Evolutionary conservation across 1,140 invertebrate genomes (phyloP), one percentile per base, ranked within the genome.

Genomic region (Drosophila mojavensis): DNA sequence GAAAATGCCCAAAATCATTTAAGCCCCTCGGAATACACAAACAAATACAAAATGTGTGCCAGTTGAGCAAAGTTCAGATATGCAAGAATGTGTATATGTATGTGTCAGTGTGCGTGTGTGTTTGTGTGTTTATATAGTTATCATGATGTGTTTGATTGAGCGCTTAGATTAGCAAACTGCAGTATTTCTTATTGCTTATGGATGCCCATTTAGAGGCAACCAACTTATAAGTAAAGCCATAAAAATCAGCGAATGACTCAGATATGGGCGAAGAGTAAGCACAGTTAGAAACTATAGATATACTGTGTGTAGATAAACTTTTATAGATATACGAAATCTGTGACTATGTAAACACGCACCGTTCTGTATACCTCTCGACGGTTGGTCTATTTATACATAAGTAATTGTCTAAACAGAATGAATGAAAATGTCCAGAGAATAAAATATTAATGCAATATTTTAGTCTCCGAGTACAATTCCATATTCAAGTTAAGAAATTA

Each of bases 21-120:
- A 68, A 73, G 64, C 70, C 15, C 28, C 17, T 15, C 58, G 68
- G 55, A 73, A 75, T 79, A 75, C 79, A 83, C 71, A 79, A 79
- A 71, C 67, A 79, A 79, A 83, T 67, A 84, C 79, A 75, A 15
- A 54, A 54, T 43, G 53, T 59, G 43, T 67, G 58, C 63, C 59
- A 75, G 41, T 43, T 60, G 50, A 24, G 56, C 54, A 50, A 48
- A 20, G 10, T 28, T 20, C 48, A 45, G 41, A 6, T 53, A 28
- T 30, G 24, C 17, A 48, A 5, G 9, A 33, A 9, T 47, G n/a
- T 15, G 17, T 17, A 5, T 7, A 45, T 17, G 17, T 45, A 3
- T 45, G 5, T 45, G 11, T 26, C n/a, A 5, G 9, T 28, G 13
- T 30, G 1, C 28, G 26, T 59, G 20, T 28, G n/a, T 15, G 15